Conservation (phyloP, 1,140 invertebrate genomes). For the Hormaphis cornu region DNA sequence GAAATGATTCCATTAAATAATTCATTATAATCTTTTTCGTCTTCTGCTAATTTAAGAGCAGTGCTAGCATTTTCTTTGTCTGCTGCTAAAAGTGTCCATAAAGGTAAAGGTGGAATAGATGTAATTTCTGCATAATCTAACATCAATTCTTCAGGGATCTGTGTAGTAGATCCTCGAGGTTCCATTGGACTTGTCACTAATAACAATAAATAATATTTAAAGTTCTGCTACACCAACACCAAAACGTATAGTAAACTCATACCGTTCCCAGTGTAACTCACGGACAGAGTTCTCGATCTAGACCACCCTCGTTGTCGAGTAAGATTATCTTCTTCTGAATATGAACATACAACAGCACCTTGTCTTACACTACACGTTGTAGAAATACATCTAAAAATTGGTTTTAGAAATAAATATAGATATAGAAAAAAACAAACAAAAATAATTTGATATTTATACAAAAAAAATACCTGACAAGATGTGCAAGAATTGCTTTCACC, state of each 20-base stretch:
- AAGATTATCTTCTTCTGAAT: constrained; percentile 55
- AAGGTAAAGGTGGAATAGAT: constrained; percentile 88
- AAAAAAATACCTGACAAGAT: constrained; percentile 65
- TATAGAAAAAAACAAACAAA: background rate
- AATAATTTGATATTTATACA: background rate
- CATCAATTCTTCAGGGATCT: constrained; percentile 73
- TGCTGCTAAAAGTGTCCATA: constrained; percentile 89
- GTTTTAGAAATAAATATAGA: background rate
- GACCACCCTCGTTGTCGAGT: constrained; percentile 64
- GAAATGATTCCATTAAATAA: constrained; percentile 67
- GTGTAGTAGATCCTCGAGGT: constrained; percentile 46
- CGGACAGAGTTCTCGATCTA: constrained; percentile 73
- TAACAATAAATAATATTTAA: background rate
- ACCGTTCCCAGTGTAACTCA: constrained; percentile 59
- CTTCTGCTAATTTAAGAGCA: constrained; percentile 34
- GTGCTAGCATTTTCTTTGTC: constrained; percentile 60
- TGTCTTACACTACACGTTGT: constrained; percentile 50
- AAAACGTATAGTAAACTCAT: background rate
- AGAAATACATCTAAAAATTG: constrained; percentile 53
- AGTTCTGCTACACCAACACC: background rate
- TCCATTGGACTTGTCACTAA: constrained; percentile 44
- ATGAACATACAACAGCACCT: constrained; percentile 42
- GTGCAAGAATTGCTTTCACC: constrained; percentile 95
- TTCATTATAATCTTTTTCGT: constrained; percentile 67
- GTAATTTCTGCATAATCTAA: constrained; percentile 93